Percentiles rank a stretch among this genome's conserved stretches.
phyloP scores from a whole-genome alignment of 2,113 vertebrate species.

The Grammomys surdaster region DNA sequence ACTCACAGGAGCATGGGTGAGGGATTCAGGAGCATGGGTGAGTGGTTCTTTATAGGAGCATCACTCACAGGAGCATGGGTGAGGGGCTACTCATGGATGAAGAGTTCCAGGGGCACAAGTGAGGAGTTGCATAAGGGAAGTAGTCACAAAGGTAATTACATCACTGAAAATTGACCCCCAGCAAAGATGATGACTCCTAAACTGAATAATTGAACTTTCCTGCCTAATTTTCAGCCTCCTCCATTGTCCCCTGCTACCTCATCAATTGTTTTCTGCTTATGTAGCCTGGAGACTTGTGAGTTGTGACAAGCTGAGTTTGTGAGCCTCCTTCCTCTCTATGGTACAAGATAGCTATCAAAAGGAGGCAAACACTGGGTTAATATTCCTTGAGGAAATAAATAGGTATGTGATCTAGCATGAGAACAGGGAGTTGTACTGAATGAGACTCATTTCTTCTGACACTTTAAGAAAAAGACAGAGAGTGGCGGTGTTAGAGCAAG shows the following conservation, averaged over 20 bases:
- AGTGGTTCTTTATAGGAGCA: no score
- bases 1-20: not conserved
- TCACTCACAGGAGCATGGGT: not conserved
- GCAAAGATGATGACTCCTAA: not conserved
- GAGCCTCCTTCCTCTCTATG: not conserved
- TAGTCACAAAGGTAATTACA: not conserved
- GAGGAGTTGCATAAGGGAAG: not conserved
- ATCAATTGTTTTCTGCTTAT: not conserved
- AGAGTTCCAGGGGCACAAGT: not conserved
- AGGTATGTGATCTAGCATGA: not conserved
- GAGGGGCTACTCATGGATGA: not conserved
- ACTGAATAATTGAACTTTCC: not conserved
- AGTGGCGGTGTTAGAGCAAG: not conserved
- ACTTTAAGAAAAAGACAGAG: not conserved
- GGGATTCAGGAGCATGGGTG: not conserved
- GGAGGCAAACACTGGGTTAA: not conserved
- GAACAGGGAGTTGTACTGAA: not conserved
- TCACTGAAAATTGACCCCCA: not conserved
- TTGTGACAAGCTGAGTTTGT: not conserved
- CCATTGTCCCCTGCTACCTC: not conserved
- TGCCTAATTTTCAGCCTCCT: not conserved
- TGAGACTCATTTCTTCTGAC: conserved; percentile 5
- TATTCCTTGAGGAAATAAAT: not conserved
- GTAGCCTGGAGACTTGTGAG: not conserved
- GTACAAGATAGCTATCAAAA: not conserved